Base-by-base conservation (phyloP, 2,888 invertebrate genomes). In the Pogonocherus hispidulus region DNA sequence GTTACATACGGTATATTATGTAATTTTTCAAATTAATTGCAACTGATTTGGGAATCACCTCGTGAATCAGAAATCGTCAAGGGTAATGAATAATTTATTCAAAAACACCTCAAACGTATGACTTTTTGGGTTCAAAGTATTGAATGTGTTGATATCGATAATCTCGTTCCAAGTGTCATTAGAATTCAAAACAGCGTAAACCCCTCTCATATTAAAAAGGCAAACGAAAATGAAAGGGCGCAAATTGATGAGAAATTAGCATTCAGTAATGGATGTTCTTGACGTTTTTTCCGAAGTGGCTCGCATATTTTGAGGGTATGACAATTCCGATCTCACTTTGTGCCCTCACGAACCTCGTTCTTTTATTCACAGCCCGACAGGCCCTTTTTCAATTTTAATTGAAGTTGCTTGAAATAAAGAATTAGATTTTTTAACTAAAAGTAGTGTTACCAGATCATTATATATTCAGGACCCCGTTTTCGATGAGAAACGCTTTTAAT, bases 211-310 rank as follows among this genome's bases (percentile, higher is more conserved):
- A 71, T 63, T 66, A 71, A 69, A 57, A 67, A 62, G 59, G 52
- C 47, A 66, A 51, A 41, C 68, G 52, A 55, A 72, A 72, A 69
- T 59, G 69, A 68, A 73, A 70, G 51, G 63, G 69, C 51, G 67
- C 41, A 64, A 71, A 72, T 72, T 71, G 74, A 74, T 74, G 72
- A 70, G 67, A 74, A 74, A 74, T 74, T 74, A 74, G 74, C 74
- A 74, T 74, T 72, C 72, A 66, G 74, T 74, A 74, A 74, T 74
- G 70, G 72, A 69, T 74, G 74, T 74, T 72, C 72, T 72, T 74
- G 72, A 70, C 74, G 69, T 72, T 67, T 74, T 72, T 70, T 69
- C 67, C 65, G 60, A 72, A 72, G 72, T 69, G 72, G 74, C 66
- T 66, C 66, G 70, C 71, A 74, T 70, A 72, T 66, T 66, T 59